Conservation (phyloP, 2,113 vertebrate genomes). For the Centropus bengalensis region DNA sequence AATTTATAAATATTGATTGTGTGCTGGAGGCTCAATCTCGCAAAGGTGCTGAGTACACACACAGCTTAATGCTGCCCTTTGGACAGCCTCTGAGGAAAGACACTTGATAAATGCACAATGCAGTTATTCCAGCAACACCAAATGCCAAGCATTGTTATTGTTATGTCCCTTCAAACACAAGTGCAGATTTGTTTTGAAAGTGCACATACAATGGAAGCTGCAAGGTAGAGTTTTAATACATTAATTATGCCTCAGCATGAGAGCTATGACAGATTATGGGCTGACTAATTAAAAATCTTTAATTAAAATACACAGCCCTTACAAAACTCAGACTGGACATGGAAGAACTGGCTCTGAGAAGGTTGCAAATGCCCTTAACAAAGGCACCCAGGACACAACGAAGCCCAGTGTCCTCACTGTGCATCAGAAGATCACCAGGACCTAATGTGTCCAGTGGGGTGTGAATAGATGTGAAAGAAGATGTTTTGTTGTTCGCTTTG, state of each 20-base stretch:
- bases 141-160: constrained; percentile 45
- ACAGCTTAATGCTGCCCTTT: constrained; percentile 14
- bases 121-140: constrained; percentile 13
- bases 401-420: neutral
- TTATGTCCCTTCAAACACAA: constrained; percentile 40
- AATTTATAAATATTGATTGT: constrained; percentile 41
- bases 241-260: constrained; percentile 53
- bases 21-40: neutral
- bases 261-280: constrained; percentile 52
- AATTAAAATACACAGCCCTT: constrained; percentile 40
- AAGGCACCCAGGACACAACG: neutral
- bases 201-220: constrained; percentile 19
- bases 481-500: neutral
- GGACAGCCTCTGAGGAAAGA: constrained; percentile 27
- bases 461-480: neutral
- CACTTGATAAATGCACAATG: constrained; percentile 36
- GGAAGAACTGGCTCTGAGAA: neutral
- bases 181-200: constrained; percentile 51
- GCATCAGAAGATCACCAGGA: neutral
- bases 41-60: constrained; percentile 40
- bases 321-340: neutral
- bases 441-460: fast-evolving
- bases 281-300: constrained; percentile 39
- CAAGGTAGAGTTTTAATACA: constrained; percentile 38
- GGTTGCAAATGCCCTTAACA: neutral